A percentile compares a stretch with the other conserved stretches of the same genome.
Conservation (phyloP, 2,113 vertebrate species). For the Erythrocercus mccallii region DNA sequence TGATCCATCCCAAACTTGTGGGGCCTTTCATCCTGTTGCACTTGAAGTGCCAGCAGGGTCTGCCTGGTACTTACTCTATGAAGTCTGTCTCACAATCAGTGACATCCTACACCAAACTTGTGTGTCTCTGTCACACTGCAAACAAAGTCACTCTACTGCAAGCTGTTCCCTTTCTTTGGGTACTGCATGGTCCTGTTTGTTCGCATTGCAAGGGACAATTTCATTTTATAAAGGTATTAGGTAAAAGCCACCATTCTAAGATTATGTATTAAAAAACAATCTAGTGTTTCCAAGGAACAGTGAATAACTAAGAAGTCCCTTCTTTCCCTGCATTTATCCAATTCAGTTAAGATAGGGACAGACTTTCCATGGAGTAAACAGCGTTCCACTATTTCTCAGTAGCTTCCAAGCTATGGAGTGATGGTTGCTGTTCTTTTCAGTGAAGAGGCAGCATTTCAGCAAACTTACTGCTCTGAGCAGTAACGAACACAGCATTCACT, state of each 20-base stretch:
- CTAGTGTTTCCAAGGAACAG: neutral
- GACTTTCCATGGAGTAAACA: neutral
- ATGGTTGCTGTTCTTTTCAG: neutral
- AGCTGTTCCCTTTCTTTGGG: neutral
- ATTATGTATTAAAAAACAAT: neutral
- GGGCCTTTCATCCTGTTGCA: neutral
- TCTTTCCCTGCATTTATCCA: neutral
- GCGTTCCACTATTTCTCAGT: neutral
- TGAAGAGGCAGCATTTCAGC: neutral
- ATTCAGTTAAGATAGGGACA: neutral
- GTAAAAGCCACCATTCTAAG: neutral
- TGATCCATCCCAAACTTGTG: neutral
- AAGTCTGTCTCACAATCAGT: neutral
- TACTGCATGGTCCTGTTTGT: neutral
- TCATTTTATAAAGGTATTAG: neutral
- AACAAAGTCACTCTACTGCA: neutral
- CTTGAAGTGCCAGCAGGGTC: neutral
- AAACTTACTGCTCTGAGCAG: neutral
- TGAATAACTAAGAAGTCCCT: neutral
- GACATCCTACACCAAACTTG: neutral
- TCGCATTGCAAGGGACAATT: neutral
- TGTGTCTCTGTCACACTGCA: neutral
- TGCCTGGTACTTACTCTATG: neutral
- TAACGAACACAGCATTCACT: neutral
- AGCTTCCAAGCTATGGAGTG: neutral